Base-by-base conservation (phyloP, 2,113 vertebrate genomes). In the Alligator sinensis region DNA sequence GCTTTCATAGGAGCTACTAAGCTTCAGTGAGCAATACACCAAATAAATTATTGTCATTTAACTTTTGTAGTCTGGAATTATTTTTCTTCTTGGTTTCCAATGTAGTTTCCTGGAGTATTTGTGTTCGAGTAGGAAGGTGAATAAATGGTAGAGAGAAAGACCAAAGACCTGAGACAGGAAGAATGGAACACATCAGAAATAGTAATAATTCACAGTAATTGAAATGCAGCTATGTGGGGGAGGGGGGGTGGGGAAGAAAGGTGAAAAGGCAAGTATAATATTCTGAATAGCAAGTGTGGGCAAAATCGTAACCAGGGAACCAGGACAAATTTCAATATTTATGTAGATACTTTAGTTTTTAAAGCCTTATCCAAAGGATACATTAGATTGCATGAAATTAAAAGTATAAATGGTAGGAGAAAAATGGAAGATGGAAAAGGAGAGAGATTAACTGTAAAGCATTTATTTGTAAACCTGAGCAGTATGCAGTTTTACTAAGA, bases 391-490 rank as follows among this genome's bases (percentile, higher is more conserved):
- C 18, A 11, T 74, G 70, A 74, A 92, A 88, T 61, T 38, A 84
- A 81, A 93, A 92, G 30, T 24, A 3, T 78, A 82, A 89, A 78
- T 30, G 60, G 8, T 63, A 91, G 91, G n/a, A 34, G 64, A 90
- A 64, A 63, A 62, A 30, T 27, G 70, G 17, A 81, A 70, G 89
- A 63, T 57, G 55, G 25, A 78, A 75, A 38, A 90, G 25, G 57
- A 30, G 66, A 14, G 25, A 24, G 28, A 57, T 75, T 58, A 88
- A 57, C 75, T 27, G 63, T 47, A 77, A 64, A 58, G 8, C 11
- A 19, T 11, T 78, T 92, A 74, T 90, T 76, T 94, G 94, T 91
- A 93, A 90, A 93, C 47, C 27, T 89, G 55, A 87, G 82, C 72
- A 17, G 34, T 24, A 59, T 55, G 80, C 54, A 57, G 14, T 86